phyloP scores from a whole-genome alignment of 1,140 invertebrate species.

The Caenorhabditis latens region DNA sequence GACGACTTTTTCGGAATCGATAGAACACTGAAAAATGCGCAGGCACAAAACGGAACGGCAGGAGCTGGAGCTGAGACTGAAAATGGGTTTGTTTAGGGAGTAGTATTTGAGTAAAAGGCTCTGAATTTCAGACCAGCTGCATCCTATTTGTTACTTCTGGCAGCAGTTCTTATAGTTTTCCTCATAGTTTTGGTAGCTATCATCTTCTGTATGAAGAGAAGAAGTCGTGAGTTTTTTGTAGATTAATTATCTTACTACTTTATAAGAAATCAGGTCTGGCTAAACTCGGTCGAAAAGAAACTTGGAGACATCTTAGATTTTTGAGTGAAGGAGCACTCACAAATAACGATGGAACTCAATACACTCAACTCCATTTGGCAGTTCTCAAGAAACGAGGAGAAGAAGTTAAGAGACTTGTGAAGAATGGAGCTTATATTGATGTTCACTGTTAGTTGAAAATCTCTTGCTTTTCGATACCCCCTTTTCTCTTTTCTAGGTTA shows the following conservation, averaged over 20 bases:
- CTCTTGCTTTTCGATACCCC: neutral
- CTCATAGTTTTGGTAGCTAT: neutral
- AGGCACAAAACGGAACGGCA: neutral
- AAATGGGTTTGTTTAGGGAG: neutral
- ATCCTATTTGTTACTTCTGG: neutral
- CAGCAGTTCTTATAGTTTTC: neutral
- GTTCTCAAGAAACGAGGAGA: neutral
- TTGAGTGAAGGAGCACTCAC: neutral
- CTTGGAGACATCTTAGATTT: conserved; percentile 19
- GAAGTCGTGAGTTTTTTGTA: neutral
- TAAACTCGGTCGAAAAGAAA: neutral
- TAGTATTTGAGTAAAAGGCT: neutral
- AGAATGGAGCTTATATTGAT: conserved; percentile 5
- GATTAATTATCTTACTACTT: neutral
- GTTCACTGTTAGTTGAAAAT: neutral
- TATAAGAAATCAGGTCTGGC: neutral
- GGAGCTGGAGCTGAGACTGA: neutral
- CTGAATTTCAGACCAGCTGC: neutral
- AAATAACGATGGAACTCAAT: neutral
- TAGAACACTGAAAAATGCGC: neutral
- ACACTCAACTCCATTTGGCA: neutral
- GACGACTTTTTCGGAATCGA: conserved; percentile 5
- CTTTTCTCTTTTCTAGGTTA: neutral
- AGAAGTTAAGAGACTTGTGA: neutral
- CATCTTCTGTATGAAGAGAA: neutral